Evolutionary conservation across 2,888 invertebrate species (phyloP), one percentile per base, ranked within the genome.

Genomic region (Tenthredo distinguenda): DNA sequence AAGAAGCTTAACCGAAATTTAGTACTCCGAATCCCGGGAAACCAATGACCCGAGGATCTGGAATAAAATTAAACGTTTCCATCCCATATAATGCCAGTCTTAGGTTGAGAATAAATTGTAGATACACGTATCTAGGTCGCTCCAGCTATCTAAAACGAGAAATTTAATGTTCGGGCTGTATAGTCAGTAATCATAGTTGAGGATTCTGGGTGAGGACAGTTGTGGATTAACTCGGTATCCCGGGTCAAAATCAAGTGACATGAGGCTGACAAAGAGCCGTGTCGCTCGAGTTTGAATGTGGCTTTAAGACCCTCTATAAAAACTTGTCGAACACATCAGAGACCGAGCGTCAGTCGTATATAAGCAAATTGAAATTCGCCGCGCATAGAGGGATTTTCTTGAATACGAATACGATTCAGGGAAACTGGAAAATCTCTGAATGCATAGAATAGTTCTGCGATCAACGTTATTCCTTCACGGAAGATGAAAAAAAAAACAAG

Each of bases 311-410:
- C 77, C 50, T 34, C 77, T 77, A 7, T 55, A 77, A 15, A 55
- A 77, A 77, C 31, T 55, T 77, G 15, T 50, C 31, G 77, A 77
- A 77, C 50, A 26, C 6, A 50, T 77, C 50, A 50, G 50, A 47
- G 18, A 18, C 21, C 7, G 47, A 40, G 31, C 31, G 40, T 18
- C 31, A 68, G 34, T 18, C 9, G 47, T 77, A n/a, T 21, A 0
- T 7, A 77, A 6, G 18, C 26, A 21, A 34, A 31, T 77, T 47
- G 77, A 55, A 77, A 50, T 77, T 31, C 26, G 43, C 12, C 26
- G 50, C 18, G 18, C 15, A 55, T 55, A 21, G 72, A 21, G 72
- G 12, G 40, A 74, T 74, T 74, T 74, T 43, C n/a, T 74, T 43
- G 21, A 43, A 74, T 74, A 74, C 40, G 7, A 74, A 74, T 74